These are phyloP conservation scores for Pinctada fucata DNA, from an alignment of 2,888 invertebrate genomes.

Conservation along the genomic window DNA sequence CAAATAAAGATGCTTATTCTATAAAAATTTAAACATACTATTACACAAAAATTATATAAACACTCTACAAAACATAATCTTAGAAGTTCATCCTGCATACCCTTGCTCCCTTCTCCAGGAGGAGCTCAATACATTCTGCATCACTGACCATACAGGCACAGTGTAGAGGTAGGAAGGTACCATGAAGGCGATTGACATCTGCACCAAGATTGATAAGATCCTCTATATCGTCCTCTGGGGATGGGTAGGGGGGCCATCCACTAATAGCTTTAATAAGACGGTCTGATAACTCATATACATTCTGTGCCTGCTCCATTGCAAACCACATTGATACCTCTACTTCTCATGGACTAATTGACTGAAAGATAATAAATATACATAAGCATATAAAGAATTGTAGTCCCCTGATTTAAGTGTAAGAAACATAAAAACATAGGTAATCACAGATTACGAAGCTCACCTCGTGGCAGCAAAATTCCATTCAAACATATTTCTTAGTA, in stretches of 20 bases:
- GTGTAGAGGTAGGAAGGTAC: conserved; percentile 75
- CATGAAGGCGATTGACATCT: conserved; percentile 74
- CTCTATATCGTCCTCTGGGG: conserved; percentile 52
- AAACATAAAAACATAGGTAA: too few relatives aligned
- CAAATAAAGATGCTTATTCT: too few relatives aligned
- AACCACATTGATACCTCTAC: conserved; percentile 68
- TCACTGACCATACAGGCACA: conserved; percentile 76
- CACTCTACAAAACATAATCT: too few relatives aligned
- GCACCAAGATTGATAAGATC: conserved; percentile 72
- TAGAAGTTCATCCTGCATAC: conserved; percentile 48
- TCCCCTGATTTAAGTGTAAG: too few relatives aligned
- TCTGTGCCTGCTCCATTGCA: conserved; percentile 72
- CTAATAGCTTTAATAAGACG: conserved; percentile 73
- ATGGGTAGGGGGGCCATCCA: conserved; percentile 63
- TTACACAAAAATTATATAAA: too few relatives aligned
- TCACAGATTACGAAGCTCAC: too few relatives aligned
- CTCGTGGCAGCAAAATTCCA: too few relatives aligned
- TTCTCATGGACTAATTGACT: too few relatives aligned
- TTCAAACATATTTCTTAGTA: too few relatives aligned
- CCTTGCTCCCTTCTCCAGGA: conserved; percentile 71
- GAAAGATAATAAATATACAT: too few relatives aligned
- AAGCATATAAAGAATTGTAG: too few relatives aligned
- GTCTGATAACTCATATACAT: conserved; percentile 71
- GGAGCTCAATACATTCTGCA: conserved; percentile 58
- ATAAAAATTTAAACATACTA: too few relatives aligned